phyloP scores from a whole-genome alignment of 2,888 invertebrate genomes.

The Melanostoma scalare region DNA sequence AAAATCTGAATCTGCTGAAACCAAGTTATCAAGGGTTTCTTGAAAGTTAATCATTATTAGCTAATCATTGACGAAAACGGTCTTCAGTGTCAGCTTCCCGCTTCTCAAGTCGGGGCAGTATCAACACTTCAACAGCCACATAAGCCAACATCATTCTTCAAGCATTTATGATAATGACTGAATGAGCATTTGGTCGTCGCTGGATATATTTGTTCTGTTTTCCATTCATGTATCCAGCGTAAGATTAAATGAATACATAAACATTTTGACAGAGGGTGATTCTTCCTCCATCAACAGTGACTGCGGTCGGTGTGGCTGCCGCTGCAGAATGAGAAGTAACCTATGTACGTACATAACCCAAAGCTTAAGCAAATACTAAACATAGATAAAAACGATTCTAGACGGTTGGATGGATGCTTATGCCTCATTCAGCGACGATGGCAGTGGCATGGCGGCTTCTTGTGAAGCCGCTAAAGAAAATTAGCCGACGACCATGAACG shows the following conservation, averaged over 20 bases:
- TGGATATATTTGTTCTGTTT: conserved; percentile 53
- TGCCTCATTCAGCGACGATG: conserved; percentile 45
- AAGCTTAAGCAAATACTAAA: too few relatives aligned
- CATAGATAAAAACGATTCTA: conserved; percentile 2
- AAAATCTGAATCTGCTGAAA: too few relatives aligned
- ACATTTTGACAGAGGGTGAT: conserved; percentile 61
- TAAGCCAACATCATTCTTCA: too few relatives aligned
- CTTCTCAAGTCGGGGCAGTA: too few relatives aligned
- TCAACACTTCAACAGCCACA: too few relatives aligned
- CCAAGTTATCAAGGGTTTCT: too few relatives aligned
- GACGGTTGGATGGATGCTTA: conserved; percentile 49
- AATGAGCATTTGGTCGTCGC: conserved; percentile 52
- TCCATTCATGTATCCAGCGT: conserved; percentile 46
- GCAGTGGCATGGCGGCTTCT: conserved; percentile 61
- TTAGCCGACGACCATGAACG: conserved; percentile 58
- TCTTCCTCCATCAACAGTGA: conserved; percentile 19
- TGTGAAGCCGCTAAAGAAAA: conserved; percentile 55
- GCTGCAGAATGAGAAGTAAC: too few relatives aligned
- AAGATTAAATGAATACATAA: conserved; percentile 63
- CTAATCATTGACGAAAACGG: too few relatives aligned
- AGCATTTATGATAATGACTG: conserved; percentile 27
- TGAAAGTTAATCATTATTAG: too few relatives aligned
- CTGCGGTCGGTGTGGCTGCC: too few relatives aligned
- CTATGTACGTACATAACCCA: too few relatives aligned
- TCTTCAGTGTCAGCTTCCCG: too few relatives aligned